These are phyloP conservation scores for Plectrocnemia conspersa DNA, from an alignment of 1,140 invertebrate species.

Conservation along the genomic window DNA sequence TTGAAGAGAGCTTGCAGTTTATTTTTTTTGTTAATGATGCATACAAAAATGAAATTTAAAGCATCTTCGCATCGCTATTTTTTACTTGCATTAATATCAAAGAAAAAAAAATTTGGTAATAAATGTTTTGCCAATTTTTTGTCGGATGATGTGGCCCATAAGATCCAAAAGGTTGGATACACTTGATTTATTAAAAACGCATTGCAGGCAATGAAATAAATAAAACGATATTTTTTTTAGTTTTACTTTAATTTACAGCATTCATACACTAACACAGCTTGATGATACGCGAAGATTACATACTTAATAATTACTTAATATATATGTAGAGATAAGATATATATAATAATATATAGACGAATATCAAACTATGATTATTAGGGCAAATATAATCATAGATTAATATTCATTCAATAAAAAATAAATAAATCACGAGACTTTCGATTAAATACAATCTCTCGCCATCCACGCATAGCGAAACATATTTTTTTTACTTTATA, in stretches of 20 bases:
- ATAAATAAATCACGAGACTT: slow-evolving; percentile 31
- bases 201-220: background rate
- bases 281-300: background rate
- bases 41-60: no score
- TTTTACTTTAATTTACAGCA: slow-evolving; percentile 6
- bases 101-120: no score
- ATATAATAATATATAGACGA: background rate
- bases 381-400: slow-evolving; percentile 13
- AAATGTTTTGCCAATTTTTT: no score
- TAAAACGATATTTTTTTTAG: background rate
- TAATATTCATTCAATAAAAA: slow-evolving; percentile 29
- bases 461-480: slow-evolving; percentile 30
- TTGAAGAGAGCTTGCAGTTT: no score
- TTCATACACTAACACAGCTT: slow-evolving; percentile 1
- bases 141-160: no score
- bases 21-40: no score
- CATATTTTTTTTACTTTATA: no score
- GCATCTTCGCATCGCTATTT: no score
- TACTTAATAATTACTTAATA: background rate
- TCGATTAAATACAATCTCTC: slow-evolving; percentile 17
- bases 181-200: no score
- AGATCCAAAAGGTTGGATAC: no score
- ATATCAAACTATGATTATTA: background rate
- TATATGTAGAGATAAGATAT: background rate
- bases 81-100: no score